Base-by-base conservation (phyloP, 2,888 invertebrate species). In the Chalcosyrphus nemorum region DNA sequence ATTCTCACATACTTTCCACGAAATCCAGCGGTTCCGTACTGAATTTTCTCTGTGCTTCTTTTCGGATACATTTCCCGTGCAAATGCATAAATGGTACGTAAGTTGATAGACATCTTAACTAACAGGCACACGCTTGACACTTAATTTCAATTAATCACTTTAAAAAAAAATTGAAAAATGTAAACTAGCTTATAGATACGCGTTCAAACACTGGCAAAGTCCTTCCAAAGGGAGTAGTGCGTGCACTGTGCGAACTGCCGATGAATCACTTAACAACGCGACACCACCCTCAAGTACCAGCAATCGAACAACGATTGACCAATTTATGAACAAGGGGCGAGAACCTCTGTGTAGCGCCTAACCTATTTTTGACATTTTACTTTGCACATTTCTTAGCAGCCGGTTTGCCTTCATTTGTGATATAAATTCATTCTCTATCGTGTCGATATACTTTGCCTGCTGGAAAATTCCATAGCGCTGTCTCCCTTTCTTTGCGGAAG, bases 1-100 rank as follows among this genome's bases (percentile, higher is more conserved):
- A 80, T 43, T 86, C 71, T 65, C 70, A 81, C 94, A 94, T 92
- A 96, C 96, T 94, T 95, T 88, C 95, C 95, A 88, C 97, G 94
- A 91, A 97, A 97, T 89, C 97, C 97, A 87, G 97, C 96, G 81
- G 97, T 97, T 87, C 97, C 97, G 92, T 97, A 97, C 91, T 95
- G 93, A 88, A 96, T 94, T 89, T 93, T 93, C 86, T 93, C 93
- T 88, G 93, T 94, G 68, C 93, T 92, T 56, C 88, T 94, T 92
- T 95, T 95, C 24, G 94, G 94, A 90, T 95, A 95, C 94, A 95
- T 94, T 93, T 95, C 94, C 92, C 95, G 93, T 78, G 95, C 95
- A 92, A 95, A 95, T 89, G 95, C 95, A 93, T 95, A 95, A 88
- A 95, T 88, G 54, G 90, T 91, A 80, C 90, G 87, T 65, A 90